Evolutionary conservation across 23 tunicate species (phyloP).

Genomic region (Ascidia mentula): DNA sequence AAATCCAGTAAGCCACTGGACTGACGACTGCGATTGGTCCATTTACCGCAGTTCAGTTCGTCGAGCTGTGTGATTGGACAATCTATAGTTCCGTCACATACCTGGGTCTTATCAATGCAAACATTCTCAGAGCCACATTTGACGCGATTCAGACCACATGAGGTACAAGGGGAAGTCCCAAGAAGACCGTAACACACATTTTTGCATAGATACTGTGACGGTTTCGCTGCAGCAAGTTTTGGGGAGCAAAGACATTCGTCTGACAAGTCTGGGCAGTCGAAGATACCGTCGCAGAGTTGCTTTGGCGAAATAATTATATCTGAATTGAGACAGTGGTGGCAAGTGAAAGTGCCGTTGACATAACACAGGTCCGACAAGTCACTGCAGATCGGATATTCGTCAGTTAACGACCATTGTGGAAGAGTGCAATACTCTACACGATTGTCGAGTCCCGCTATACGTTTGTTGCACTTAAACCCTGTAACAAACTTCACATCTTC

Average conservation of each 20-base stretch:
- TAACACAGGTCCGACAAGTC: constrained; percentile 44
- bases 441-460: no score
- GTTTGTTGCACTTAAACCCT: no score
- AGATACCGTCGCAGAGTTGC: constrained; percentile 34
- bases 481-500: no score
- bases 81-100: constrained; percentile 28
- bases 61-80: constrained; percentile 22
- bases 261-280: constrained; percentile 44
- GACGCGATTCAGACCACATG: background rate
- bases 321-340: constrained; percentile 19
- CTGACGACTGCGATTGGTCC: background rate
- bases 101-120: constrained; percentile 1
- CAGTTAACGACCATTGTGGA: no score
- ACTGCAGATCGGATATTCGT: no score
- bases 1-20: background rate
- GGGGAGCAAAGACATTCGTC: constrained; percentile 52
- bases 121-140: constrained; percentile 9
- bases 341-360: constrained; percentile 18
- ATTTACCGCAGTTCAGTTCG: constrained; percentile 13
- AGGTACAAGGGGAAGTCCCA: background rate
- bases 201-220: constrained; percentile 7
- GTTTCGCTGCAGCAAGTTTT: background rate
- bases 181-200: constrained; percentile 21
- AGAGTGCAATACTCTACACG: no score
- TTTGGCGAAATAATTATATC: constrained; percentile 5